Evolutionary conservation across 1,140 invertebrate genomes (phyloP), one percentile per base, ranked within the genome.

Genomic region (Panulirus ornatus): DNA sequence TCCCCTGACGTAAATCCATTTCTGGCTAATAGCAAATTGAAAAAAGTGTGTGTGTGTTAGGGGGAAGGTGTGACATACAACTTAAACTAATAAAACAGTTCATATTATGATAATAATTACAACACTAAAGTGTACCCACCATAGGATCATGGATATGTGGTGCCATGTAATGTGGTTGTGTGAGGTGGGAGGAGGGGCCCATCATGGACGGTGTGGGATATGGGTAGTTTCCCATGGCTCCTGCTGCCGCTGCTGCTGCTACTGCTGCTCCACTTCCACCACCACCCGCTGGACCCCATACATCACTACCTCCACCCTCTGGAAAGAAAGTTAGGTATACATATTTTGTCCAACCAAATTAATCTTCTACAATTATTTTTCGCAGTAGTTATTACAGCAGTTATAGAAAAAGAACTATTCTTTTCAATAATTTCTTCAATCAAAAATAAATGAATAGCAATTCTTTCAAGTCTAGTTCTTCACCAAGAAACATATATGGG

Each of bases 61-160:
- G n/a, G n/a, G n/a, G n/a, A n/a, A n/a, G n/a, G n/a, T n/a, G n/a
- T n/a, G n/a, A n/a, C n/a, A n/a, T n/a, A n/a, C n/a, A n/a, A n/a
- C n/a, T n/a, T n/a, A n/a, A n/a, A 38, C 11, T 38, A 8, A 78
- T 73, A 91, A 90, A 87, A n/a, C 70, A 78, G 36, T 44, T 76
- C 44, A 86, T 19, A 38, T 40, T 8, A 30, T 30, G 79, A 6
- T 51, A 19, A 51, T 47, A 36, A 9, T 54, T 3, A 9, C 36
- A 19, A 38, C 36, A 30, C 22, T 84, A 78, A 38, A 44, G 9
- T 22, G 40, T 83, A 94, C 94, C 94, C 93, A 95, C 95, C 95
- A 96, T 95, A 89, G 94, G 94, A 93, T 96, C 95, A 92, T 95
- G 95, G 91, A 95, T 93, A 94, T 96, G 94, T 93, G 96, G 95